phyloP scores from a whole-genome alignment of 2,113 vertebrate species.

The Hydrolagus affinis region DNA sequence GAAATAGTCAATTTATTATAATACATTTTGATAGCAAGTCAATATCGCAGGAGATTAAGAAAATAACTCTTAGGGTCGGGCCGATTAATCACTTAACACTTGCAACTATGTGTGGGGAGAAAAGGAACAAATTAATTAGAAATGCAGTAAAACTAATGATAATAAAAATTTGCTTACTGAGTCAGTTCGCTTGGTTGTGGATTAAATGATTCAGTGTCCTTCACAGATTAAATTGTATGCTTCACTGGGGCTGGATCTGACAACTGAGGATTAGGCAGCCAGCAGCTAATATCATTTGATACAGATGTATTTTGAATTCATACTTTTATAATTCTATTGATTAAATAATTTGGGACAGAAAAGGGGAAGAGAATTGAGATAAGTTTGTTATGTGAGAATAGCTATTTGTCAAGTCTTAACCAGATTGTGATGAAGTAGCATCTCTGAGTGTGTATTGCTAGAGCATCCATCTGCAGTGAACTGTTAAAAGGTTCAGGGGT shows the following conservation, averaged over 20 bases:
- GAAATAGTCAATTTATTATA: background rate
- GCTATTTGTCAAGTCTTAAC: background rate
- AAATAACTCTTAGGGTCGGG: background rate
- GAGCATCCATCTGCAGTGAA: background rate
- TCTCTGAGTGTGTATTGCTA: background rate
- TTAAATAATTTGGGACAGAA: background rate
- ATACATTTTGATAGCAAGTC: slow-evolving; percentile 18
- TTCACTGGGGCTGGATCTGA: background rate
- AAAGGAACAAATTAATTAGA: slow-evolving; percentile 28
- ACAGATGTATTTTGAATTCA: background rate
- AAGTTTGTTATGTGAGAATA: background rate
- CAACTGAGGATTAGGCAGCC: background rate
- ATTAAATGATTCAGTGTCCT: slow-evolving; percentile 6
- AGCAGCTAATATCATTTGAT: slow-evolving; percentile 7
- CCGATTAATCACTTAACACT: slow-evolving; percentile 25
- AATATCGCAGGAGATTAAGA: slow-evolving; percentile 19
- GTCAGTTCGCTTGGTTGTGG: background rate
- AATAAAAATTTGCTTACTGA: slow-evolving; percentile 16
- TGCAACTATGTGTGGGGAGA: background rate
- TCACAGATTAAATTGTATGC: slow-evolving; percentile 13
- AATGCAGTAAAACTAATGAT: slow-evolving; percentile 28
- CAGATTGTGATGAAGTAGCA: background rate
- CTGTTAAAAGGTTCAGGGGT: background rate
- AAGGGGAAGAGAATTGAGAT: background rate
- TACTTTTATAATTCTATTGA: slow-evolving; percentile 19